Conservation (phyloP, 2,113 vertebrate genomes). For the Fulica atra region DNA sequence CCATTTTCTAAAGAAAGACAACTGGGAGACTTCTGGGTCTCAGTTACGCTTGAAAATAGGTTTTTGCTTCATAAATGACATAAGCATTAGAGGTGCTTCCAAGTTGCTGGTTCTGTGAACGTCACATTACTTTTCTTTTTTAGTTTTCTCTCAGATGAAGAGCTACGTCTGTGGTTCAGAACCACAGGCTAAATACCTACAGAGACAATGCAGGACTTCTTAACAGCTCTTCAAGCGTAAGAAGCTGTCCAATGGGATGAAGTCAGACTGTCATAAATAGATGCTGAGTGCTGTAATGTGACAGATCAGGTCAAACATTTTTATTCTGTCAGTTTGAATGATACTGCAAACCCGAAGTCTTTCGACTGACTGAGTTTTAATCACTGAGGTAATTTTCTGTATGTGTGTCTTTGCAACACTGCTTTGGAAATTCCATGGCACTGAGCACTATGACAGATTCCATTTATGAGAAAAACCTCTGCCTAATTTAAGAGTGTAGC, state of each 20-base stretch:
- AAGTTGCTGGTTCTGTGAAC: not conserved
- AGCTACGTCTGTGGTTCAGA: not conserved
- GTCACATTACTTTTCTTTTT: not conserved
- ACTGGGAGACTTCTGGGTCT: not conserved
- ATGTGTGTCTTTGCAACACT: not conserved
- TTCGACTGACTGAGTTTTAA: not conserved
- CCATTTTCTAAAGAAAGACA: not conserved
- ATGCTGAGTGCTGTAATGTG: conserved; percentile 20
- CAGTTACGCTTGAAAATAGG: not conserved
- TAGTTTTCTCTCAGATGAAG: not conserved
- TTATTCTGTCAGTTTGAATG: conserved; percentile 56
- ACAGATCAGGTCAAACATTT: conserved; percentile 69
- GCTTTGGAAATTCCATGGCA: not conserved
- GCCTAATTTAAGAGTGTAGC: not conserved
- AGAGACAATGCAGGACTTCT: not conserved
- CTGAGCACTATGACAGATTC: not conserved
- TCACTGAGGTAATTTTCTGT: not conserved
- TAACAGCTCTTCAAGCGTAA: not conserved
- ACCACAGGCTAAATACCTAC: not conserved
- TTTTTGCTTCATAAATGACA: not conserved
- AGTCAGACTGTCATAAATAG: conserved; percentile 36
- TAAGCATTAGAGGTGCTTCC: not conserved
- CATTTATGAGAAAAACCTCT: not conserved
- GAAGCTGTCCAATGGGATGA: not conserved
- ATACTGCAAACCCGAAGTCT: not conserved